Evolutionary conservation across 2,797 vertebrate species (phyloP).

Genomic region (Scarus forsteni): DNA sequence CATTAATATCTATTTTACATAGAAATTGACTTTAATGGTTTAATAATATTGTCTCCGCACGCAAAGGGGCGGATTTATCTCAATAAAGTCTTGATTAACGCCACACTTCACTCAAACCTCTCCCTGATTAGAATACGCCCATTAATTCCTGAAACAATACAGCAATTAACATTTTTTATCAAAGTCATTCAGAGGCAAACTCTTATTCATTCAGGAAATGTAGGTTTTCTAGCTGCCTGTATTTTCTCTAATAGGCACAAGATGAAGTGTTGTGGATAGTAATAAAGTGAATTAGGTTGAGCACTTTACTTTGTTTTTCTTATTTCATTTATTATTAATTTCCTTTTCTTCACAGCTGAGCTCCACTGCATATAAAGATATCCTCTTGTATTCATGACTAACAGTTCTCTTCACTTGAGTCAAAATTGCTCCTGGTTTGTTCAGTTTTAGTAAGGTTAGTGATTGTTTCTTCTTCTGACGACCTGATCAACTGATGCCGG

Average conservation of each 20-base stretch:
- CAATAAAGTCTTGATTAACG: constrained; percentile 14
- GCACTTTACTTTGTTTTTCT: too few species aligned
- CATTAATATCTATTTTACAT: constrained; percentile 47
- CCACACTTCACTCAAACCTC: constrained; percentile 20
- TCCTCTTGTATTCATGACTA: too few species aligned
- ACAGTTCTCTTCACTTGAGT: too few species aligned
- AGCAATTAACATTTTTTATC: constrained; percentile 45
- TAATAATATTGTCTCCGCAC: constrained; percentile 17
- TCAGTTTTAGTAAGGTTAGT: too few species aligned
- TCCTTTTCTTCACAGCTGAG: too few species aligned
- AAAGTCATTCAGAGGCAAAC: not conserved
- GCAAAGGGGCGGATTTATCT: constrained; percentile 13
- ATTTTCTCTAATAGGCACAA: constrained; percentile 55
- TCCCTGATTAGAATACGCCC: constrained; percentile 19
- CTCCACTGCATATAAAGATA: too few species aligned
- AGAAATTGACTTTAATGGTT: constrained; percentile 30
- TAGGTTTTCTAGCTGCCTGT: constrained; percentile 28
- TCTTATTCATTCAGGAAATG: constrained; percentile 19
- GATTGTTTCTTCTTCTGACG: too few species aligned
- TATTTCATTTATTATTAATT: too few species aligned
- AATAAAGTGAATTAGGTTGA: too few species aligned
- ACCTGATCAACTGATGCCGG: too few species aligned
- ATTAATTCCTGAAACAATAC: constrained; percentile 28
- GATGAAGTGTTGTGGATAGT: constrained; percentile 15
- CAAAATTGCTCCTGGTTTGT: too few species aligned